Evolutionary conservation across 2,113 vertebrate genomes (phyloP).

Genomic region (Petrocephalus microphthalmus): DNA sequence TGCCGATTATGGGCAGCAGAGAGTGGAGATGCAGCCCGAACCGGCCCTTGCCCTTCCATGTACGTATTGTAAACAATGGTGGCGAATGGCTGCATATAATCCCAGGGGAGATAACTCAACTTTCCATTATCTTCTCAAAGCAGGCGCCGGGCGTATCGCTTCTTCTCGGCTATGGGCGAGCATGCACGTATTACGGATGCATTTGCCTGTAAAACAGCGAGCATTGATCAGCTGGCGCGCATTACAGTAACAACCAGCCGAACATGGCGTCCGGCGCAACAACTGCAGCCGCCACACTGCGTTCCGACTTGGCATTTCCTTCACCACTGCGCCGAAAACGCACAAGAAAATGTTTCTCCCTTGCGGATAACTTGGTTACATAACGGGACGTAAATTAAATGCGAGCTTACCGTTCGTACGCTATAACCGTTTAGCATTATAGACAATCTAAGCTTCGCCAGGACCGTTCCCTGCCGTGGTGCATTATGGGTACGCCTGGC

Average conservation of each 20-base stretch:
- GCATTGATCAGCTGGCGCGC: conserved; percentile 8
- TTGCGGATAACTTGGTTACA: not conserved
- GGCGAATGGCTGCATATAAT: not conserved
- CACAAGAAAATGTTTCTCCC: not conserved
- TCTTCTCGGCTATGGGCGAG: not conserved
- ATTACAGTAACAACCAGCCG: conserved; percentile 17
- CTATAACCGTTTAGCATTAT: conserved; percentile 6
- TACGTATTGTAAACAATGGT: conserved; percentile 11
- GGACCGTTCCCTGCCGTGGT: conserved; percentile 24
- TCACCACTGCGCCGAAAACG: not conserved
- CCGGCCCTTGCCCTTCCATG: conserved; percentile 2
- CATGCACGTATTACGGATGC: not conserved
- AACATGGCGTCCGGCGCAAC: conserved; percentile 40
- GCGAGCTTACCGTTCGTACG: conserved; percentile 30
- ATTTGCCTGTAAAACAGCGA: not conserved
- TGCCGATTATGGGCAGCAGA: not conserved
- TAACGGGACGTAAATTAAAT: not conserved
- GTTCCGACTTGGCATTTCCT: conserved; percentile 14
- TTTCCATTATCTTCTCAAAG: not conserved
- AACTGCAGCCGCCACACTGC: conserved; percentile 24
- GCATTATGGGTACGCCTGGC: conserved; percentile 35
- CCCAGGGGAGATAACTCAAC: not conserved
- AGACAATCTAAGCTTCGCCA: conserved; percentile 19
- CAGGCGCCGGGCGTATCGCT: not conserved
- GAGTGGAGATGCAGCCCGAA: not conserved